These are phyloP conservation scores for Planiliza haematocheilus DNA, from an alignment of 2,113 vertebrate species.

Conservation along the genomic window DNA sequence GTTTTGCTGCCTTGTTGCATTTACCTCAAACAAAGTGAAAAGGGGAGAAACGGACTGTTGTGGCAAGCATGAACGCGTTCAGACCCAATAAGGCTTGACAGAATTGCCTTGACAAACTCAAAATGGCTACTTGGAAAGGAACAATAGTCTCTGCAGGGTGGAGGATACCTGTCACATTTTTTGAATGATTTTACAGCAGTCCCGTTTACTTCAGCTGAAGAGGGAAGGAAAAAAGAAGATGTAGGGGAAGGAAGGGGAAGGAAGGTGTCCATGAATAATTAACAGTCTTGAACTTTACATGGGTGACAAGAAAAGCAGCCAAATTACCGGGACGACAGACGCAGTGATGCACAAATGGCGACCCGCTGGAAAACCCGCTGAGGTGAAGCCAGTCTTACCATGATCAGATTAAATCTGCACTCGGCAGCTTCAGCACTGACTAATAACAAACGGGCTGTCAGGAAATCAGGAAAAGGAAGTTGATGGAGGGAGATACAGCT, in stretches of 20 bases:
- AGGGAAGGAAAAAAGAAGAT: background rate
- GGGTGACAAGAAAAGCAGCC: slow-evolving; percentile 41
- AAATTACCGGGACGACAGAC: slow-evolving; percentile 22
- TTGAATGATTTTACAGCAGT: slow-evolving; percentile 55
- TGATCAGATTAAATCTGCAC: slow-evolving; percentile 54
- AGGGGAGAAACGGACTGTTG: slow-evolving; percentile 45
- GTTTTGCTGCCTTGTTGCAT: slow-evolving; percentile 70
- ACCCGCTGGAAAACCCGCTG: slow-evolving; percentile 29
- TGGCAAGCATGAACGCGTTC: slow-evolving; percentile 26
- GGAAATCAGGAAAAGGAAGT: slow-evolving; percentile 45
- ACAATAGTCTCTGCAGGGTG: slow-evolving; percentile 9
- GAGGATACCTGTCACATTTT: slow-evolving; percentile 15
- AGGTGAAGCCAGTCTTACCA: slow-evolving; percentile 27
- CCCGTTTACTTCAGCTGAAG: slow-evolving; percentile 7
- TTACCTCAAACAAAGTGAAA: slow-evolving; percentile 63
- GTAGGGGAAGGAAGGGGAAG: slow-evolving; percentile 2
- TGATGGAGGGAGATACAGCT: slow-evolving; percentile 57
- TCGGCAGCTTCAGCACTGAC: slow-evolving; percentile 24
- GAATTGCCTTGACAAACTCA: slow-evolving; percentile 46
- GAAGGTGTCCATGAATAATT: slow-evolving; percentile 69
- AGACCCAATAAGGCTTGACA: slow-evolving; percentile 53
- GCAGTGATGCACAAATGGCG: slow-evolving; percentile 35
- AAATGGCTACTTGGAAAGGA: slow-evolving; percentile 51
- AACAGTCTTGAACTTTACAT: slow-evolving; percentile 67
- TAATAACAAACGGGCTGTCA: slow-evolving; percentile 53